Evolutionary conservation across 2,113 vertebrate species (phyloP).

Genomic region (Mormyrus iriodes): DNA sequence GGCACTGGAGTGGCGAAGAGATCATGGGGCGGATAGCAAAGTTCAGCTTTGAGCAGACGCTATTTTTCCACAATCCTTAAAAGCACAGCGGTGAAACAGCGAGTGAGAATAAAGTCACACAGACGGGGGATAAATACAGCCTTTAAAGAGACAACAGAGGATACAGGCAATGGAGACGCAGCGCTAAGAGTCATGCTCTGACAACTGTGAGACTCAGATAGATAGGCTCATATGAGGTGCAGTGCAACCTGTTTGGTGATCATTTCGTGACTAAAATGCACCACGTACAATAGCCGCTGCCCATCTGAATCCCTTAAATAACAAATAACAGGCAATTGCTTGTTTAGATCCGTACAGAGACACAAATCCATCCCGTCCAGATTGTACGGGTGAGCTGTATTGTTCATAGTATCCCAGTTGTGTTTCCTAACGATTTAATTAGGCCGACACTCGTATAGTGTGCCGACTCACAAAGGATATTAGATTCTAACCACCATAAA

Average conservation of each 20-base stretch:
- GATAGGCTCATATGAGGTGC: not conserved
- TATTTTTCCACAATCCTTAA: not conserved
- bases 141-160: not conserved
- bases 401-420: not conserved
- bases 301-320: not conserved
- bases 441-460: not conserved
- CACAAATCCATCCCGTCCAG: not conserved
- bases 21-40: not conserved
- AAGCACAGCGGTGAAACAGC: not conserved
- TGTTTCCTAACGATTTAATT: not conserved
- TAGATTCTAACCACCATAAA: conserved; percentile 9
- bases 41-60: not conserved
- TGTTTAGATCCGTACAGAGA: not conserved
- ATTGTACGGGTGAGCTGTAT: not conserved
- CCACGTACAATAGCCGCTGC: not conserved
- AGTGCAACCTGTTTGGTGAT: not conserved
- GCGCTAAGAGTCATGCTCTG: not conserved
- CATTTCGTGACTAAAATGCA: not conserved
- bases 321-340: not conserved
- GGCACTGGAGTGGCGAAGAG: not conserved
- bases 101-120: not conserved
- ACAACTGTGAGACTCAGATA: not conserved
- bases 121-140: not conserved
- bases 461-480: not conserved
- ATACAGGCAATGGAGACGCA: not conserved